These are phyloP conservation scores for Brotula barbata DNA, from an alignment of 2,797 vertebrate genomes.

Conservation along the genomic window DNA sequence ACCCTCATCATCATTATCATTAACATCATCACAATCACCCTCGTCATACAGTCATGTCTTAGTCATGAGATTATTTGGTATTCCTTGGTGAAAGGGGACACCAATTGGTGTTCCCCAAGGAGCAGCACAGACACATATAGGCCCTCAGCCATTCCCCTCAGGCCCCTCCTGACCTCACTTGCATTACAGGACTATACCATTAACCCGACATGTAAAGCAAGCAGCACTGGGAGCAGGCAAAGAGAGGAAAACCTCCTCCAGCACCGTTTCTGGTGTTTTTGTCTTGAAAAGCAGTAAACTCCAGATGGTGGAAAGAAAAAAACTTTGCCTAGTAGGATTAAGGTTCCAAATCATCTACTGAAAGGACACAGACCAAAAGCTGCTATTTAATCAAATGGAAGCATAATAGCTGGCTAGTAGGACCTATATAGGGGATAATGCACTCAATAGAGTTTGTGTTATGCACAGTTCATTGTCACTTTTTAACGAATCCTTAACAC, in stretches of 20 bases:
- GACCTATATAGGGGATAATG: constrained; percentile 66
- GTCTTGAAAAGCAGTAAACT: constrained; percentile 79
- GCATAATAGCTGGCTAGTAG: constrained; percentile 73
- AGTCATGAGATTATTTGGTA: constrained; percentile 39
- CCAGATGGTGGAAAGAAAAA: constrained; percentile 79
- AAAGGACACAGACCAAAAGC: constrained; percentile 74
- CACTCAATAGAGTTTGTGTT: constrained; percentile 69
- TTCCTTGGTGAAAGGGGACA: constrained; percentile 18
- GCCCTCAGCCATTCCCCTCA: constrained; percentile 18
- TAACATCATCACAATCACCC: constrained; percentile 3
- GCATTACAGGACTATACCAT: constrained; percentile 53
- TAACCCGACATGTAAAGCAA: constrained; percentile 64
- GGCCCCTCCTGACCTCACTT: constrained; percentile 39
- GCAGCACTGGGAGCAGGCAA: constrained; percentile 40
- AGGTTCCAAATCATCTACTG: constrained; percentile 76
- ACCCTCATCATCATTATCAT: constrained; percentile 21
- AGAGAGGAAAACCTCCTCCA: constrained; percentile 40
- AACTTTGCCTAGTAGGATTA: constrained; percentile 81
- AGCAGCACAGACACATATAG: constrained; percentile 18
- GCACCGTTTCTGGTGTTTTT: constrained; percentile 78
- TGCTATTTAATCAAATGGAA: constrained; percentile 72
- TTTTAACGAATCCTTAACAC: constrained; percentile 68
- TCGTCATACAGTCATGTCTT: constrained; percentile 36
- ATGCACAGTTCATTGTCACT: constrained; percentile 72
- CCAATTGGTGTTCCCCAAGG: constrained; percentile 8